phyloP scores from a whole-genome alignment of 2,797 vertebrate genomes.

The Pangasius sanitwongsei region DNA sequence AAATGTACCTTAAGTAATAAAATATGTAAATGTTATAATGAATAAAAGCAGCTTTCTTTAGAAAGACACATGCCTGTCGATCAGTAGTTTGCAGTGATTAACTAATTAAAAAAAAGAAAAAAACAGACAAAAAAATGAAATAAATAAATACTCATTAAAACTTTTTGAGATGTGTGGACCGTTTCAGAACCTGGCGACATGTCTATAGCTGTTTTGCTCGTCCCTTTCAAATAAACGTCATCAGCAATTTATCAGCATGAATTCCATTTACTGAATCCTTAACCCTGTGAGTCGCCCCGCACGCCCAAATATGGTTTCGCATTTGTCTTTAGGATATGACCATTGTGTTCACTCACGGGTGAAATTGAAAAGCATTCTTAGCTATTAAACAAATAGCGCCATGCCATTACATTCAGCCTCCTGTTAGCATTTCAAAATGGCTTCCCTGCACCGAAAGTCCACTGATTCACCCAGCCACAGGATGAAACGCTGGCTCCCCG shows the following conservation, averaged over 20 bases:
- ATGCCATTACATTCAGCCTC: conserved; percentile 66
- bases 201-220: not conserved
- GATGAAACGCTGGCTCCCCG: not conserved
- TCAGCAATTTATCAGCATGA: conserved; percentile 27
- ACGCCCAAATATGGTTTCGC: conserved; percentile 59
- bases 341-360: conserved; percentile 75
- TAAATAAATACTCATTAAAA: not conserved
- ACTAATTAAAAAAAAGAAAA: too few species aligned
- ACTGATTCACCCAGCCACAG: conserved; percentile 9
- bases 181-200: not conserved
- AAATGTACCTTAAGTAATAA: not conserved
- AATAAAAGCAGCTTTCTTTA: too few species aligned
- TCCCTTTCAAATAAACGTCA: not conserved
- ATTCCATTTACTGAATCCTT: conserved; percentile 33
- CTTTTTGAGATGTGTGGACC: not conserved
- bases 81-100: too few species aligned
- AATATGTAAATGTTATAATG: too few species aligned
- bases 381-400: conserved; percentile 79
- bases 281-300: conserved; percentile 5
- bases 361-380: conserved; percentile 81
- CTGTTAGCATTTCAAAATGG: conserved; percentile 66
- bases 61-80: too few species aligned
- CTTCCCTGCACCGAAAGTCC: not conserved
- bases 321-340: conserved; percentile 73
- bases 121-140: not conserved